A percentile compares a stretch with the other conserved stretches of the same genome.
phyloP scores from a whole-genome alignment of 2,113 vertebrate species.

The Laticauda colubrina region DNA sequence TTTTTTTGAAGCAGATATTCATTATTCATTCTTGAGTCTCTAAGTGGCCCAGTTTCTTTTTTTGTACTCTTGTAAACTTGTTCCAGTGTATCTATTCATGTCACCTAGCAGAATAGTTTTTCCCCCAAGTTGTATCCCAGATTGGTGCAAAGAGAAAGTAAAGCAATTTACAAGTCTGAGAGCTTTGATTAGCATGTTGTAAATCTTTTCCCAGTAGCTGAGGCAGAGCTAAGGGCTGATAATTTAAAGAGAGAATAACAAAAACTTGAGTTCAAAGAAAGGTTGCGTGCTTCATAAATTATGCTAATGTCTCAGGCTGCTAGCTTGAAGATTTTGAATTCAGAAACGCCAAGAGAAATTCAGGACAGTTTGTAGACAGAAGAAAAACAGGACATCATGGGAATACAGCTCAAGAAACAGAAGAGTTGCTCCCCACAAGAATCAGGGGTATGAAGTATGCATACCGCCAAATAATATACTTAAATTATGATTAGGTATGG shows the following conservation, averaged over 20 bases:
- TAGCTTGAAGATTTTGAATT: not conserved
- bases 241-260: not conserved
- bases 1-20: not conserved
- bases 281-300: not conserved
- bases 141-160: not conserved
- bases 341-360: not conserved
- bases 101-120: not conserved
- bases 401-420: not conserved
- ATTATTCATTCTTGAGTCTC: not conserved
- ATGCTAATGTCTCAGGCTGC: not conserved
- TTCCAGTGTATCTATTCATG: not conserved
- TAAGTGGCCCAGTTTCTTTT: not conserved
- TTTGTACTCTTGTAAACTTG: not conserved
- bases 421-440: not conserved
- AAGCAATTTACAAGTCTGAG: not conserved
- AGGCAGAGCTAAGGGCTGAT: not conserved
- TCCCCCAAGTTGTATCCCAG: not conserved
- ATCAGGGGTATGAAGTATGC: not conserved
- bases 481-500: not conserved
- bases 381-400: not conserved
- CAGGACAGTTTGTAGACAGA: not conserved
- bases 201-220: not conserved
- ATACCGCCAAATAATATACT: not conserved
- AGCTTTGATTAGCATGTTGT: not conserved
- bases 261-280: not conserved